Evolutionary conservation across 1,140 invertebrate species (phyloP).

Genomic region (Sarcophaga peregrina): DNA sequence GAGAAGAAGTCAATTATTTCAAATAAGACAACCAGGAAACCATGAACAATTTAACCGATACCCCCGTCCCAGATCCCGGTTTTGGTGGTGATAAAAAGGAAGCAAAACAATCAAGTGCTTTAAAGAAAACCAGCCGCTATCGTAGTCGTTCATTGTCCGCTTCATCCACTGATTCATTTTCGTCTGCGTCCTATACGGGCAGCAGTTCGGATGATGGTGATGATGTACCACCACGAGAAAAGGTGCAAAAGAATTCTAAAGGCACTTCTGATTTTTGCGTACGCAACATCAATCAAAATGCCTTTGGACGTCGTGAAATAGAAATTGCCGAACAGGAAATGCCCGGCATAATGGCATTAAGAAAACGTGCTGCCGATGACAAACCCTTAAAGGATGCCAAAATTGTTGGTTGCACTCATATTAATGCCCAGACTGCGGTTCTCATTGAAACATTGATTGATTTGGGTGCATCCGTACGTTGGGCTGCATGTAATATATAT

Average conservation of each 20-base stretch:
- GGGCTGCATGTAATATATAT: constrained; percentile 98
- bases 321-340: constrained; percentile 99
- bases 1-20: neutral
- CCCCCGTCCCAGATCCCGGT: constrained; percentile 63
- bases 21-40: neutral
- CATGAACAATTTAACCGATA: constrained; percentile 62
- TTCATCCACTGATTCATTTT: constrained; percentile 94
- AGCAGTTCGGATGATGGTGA: constrained; percentile 90
- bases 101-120: constrained; percentile 74
- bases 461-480: constrained; percentile 90
- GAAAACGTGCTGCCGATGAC: constrained; percentile 90
- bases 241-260: constrained; percentile 81
- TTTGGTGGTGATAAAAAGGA: constrained; percentile 62
- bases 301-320: constrained; percentile 94
- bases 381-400: constrained; percentile 95
- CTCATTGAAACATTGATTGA: constrained; percentile 92
- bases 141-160: constrained; percentile 89
- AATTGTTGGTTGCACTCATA: constrained; percentile 97
- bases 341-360: constrained; percentile 95
- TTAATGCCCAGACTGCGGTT: constrained; percentile 97
- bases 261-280: constrained; percentile 91
- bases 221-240: constrained; percentile 81
- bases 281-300: constrained; percentile 89
- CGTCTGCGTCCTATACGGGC: constrained; percentile 90
- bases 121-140: constrained; percentile 87